Percentiles rank a stretch among this genome's conserved stretches.
These are phyloP conservation scores for Labia minor DNA, from an alignment of 2,888 invertebrate genomes.

Conservation along the genomic window DNA sequence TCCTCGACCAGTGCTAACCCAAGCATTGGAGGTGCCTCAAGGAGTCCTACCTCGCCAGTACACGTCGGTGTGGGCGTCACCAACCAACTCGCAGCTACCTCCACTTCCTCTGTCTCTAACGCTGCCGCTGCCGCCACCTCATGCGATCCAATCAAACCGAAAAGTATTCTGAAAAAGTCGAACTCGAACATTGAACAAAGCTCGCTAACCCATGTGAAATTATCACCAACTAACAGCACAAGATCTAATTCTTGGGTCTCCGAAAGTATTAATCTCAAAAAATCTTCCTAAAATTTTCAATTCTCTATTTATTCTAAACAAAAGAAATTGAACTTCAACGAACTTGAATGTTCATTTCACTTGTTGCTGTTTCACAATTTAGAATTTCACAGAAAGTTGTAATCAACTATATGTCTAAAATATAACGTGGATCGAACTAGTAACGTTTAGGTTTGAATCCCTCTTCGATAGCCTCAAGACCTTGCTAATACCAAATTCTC, in stretches of 20 bases:
- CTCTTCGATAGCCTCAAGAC: too few species aligned
- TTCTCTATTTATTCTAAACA: too few species aligned
- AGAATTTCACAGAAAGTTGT: too few species aligned
- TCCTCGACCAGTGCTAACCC: neutral
- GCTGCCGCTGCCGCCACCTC: conserved; percentile 22
- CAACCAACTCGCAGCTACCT: neutral
- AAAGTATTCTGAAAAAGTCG: conserved; percentile 32
- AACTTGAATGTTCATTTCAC: too few species aligned
- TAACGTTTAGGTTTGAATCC: too few species aligned
- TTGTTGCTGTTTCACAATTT: too few species aligned
- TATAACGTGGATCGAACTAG: too few species aligned
- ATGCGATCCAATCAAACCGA: conserved; percentile 27
- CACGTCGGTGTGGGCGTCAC: conserved; percentile 9
- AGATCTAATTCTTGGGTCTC: conserved; percentile 27
- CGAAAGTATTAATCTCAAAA: conserved; percentile 21
- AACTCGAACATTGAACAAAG: conserved; percentile 30
- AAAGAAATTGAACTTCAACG: too few species aligned
- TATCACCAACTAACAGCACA: conserved; percentile 25
- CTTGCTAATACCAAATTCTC: too few species aligned
- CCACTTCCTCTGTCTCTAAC: conserved; percentile 3
- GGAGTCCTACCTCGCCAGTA: conserved; percentile 26
- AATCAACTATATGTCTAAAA: too few species aligned
- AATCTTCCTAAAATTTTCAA: neutral
- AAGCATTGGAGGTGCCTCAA: conserved; percentile 20
- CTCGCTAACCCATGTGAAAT: conserved; percentile 23